These are phyloP conservation scores for Hippopotamus amphibius DNA, from an alignment of 2,113 vertebrate species.

Conservation along the genomic window DNA sequence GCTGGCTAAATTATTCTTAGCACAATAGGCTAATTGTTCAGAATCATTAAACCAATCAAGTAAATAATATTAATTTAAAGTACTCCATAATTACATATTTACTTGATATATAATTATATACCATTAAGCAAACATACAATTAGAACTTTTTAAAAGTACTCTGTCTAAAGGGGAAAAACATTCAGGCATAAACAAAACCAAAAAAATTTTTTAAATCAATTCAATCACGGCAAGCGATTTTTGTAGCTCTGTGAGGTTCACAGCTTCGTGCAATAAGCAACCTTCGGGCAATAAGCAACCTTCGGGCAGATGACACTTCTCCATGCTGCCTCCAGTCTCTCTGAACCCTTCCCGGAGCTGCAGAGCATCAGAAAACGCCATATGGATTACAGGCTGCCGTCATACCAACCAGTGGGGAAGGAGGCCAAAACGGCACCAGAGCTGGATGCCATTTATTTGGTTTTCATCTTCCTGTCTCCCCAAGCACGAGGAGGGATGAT, in stretches of 20 bases:
- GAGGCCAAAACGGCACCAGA: neutral
- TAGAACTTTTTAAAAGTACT: slow-evolving; percentile 77
- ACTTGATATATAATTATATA: slow-evolving; percentile 82
- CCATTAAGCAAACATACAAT: slow-evolving; percentile 77
- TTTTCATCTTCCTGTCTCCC: neutral
- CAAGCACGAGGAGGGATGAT: neutral
- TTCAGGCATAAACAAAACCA: slow-evolving; percentile 4
- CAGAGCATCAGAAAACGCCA: neutral
- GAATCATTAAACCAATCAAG: slow-evolving; percentile 75
- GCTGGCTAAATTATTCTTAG: slow-evolving; percentile 68
- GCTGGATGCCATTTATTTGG: neutral
- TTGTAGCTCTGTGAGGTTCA: neutral
- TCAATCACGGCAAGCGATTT: neutral
- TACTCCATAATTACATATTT: slow-evolving; percentile 83
- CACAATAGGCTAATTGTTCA: slow-evolving; percentile 76
- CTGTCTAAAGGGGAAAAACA: slow-evolving; percentile 50
- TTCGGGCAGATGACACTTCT: neutral
- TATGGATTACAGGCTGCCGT: neutral
- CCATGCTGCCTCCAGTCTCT: neutral
- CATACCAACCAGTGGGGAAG: neutral
- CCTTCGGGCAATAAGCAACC: neutral
- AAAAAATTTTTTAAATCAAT: neutral
- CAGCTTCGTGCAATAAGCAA: neutral
- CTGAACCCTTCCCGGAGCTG: neutral
- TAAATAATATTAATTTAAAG: slow-evolving; percentile 82